A percentile compares a stretch with the other conserved stretches of the same genome.
Evolutionary conservation across 2,113 vertebrate species (phyloP).

Genomic region (Chascanopsetta lugubris): DNA sequence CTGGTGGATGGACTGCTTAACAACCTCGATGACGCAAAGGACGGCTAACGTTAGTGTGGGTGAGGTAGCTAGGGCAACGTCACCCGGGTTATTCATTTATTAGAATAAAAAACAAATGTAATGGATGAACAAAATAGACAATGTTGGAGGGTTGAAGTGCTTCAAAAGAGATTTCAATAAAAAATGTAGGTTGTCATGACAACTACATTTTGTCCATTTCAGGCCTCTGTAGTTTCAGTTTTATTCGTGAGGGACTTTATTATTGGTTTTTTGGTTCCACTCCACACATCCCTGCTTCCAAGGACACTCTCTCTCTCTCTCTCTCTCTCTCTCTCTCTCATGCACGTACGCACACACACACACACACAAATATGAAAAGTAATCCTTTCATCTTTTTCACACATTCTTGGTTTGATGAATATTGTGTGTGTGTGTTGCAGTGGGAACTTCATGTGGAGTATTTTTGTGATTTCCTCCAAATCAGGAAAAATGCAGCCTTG

Average conservation of each 20-base stretch:
- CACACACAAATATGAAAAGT: not conserved
- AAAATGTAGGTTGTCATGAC: too few relatives aligned
- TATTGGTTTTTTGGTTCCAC: conserved; percentile 27
- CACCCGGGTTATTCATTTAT: too few relatives aligned
- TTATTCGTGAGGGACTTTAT: conserved; percentile 38
- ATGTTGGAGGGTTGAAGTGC: too few relatives aligned
- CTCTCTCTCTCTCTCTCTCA: not conserved
- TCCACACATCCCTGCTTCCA: not conserved
- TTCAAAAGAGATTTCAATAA: too few relatives aligned
- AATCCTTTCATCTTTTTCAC: not conserved
- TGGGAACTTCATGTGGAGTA: conserved; percentile 35
- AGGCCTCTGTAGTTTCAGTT: conserved; percentile 5
- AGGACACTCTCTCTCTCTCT: too few relatives aligned
- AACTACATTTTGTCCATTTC: too few relatives aligned
- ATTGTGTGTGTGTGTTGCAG: not conserved
- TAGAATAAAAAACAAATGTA: too few relatives aligned
- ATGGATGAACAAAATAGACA: too few relatives aligned
- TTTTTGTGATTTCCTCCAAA: conserved; percentile 57
- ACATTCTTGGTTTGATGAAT: conserved; percentile 7
- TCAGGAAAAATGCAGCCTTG: conserved; percentile 61
- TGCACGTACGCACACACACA: not conserved
- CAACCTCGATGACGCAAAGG: too few relatives aligned
- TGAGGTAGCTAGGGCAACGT: too few relatives aligned
- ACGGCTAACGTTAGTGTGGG: too few relatives aligned
- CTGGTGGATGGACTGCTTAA: too few relatives aligned